Percentiles rank a stretch among this genome's conserved stretches.
phyloP scores from a whole-genome alignment of 2,797 vertebrate species.

The Epinephelus malabaricus region DNA sequence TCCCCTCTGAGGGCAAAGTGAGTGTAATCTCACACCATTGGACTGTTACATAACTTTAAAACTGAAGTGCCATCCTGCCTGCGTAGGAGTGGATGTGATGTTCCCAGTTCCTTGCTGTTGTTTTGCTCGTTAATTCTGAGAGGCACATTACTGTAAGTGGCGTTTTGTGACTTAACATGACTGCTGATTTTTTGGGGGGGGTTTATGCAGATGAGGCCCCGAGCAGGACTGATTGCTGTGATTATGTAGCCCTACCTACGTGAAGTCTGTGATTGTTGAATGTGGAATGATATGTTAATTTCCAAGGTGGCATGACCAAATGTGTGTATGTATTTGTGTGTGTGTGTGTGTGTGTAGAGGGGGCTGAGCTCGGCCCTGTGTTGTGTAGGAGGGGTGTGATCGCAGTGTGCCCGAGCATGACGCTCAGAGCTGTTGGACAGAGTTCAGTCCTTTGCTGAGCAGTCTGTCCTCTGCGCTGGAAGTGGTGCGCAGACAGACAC shows the following conservation, averaged over 20 bases:
- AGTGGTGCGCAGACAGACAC: slow-evolving; percentile 61
- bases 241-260: slow-evolving; percentile 48
- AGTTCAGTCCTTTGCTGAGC: slow-evolving; percentile 67
- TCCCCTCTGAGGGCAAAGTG: slow-evolving; percentile 65
- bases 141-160: slow-evolving; percentile 65
- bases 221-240: slow-evolving; percentile 27
- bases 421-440: slow-evolving; percentile 69
- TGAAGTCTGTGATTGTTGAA: slow-evolving; percentile 54
- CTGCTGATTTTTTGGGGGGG: slow-evolving; percentile 33
- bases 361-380: slow-evolving; percentile 67
- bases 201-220: slow-evolving; percentile 27
- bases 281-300: slow-evolving; percentile 53
- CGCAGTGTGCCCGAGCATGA: slow-evolving; percentile 71
- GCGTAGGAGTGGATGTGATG: slow-evolving; percentile 80
- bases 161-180: slow-evolving; percentile 53
- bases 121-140: slow-evolving; percentile 74
- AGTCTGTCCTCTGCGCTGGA: slow-evolving; percentile 62
- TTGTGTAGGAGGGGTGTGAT: slow-evolving; percentile 80
- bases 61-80: slow-evolving; percentile 78
- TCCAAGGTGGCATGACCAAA: slow-evolving; percentile 53
- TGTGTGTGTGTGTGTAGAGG: slow-evolving; percentile 32
- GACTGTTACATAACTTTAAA: slow-evolving; percentile 80
- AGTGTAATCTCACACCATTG: slow-evolving; percentile 72
- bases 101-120: slow-evolving; percentile 80
- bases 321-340: slow-evolving; percentile 49